Evolutionary conservation across 2,797 vertebrate genomes (phyloP), one percentile per base, ranked within the genome.

Genomic region (Rhabdophis nuchalis): DNA sequence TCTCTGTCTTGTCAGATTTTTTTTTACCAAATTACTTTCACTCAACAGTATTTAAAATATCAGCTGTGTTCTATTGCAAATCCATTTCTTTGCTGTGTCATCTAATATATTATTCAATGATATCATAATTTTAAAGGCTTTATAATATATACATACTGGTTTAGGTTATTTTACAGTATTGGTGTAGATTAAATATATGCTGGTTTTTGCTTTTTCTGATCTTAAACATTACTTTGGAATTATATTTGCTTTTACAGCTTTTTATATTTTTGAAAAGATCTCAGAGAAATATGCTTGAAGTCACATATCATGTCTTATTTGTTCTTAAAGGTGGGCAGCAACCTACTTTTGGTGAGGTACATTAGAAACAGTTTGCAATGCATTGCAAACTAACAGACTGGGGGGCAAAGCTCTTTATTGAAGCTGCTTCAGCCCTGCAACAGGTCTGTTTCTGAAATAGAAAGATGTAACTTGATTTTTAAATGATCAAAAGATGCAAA

Each of bases 1-100:
- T 52, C 60, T 53, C 18, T 56, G 94, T 92, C 95, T 97, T 94
- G 61, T 98, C 97, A 36, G 85, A 87, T 93, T 98, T 87, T 8
- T 97, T 97, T 96, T 98, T 96, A 98, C 57, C 1, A 93, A 86
- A 14, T 91, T 91, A 92, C 97, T 98, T 96, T 97, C 97, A 87
- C 89, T 96, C 89, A 94, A 95, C 57, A 98, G 93, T 25, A 96
- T 93, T 14, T 95, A 95, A 92, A 97, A 94, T 98, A 97, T 90
- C 96, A 32, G 6, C 92, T 95, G 91, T 97, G 95, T 36, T 96
- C 96, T 94, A 92, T 95, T 61, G 90, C 86, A 61, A 93, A 56
- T 90, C 60, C 29, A 93, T 93, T 16, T 85, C 2, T 93, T 93
- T 16, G 86, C 3, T 86, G 86, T 46, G 14, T 29, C 77, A 93